phyloP scores from a whole-genome alignment of 2,113 vertebrate species.

The Pampusana beccarii region DNA sequence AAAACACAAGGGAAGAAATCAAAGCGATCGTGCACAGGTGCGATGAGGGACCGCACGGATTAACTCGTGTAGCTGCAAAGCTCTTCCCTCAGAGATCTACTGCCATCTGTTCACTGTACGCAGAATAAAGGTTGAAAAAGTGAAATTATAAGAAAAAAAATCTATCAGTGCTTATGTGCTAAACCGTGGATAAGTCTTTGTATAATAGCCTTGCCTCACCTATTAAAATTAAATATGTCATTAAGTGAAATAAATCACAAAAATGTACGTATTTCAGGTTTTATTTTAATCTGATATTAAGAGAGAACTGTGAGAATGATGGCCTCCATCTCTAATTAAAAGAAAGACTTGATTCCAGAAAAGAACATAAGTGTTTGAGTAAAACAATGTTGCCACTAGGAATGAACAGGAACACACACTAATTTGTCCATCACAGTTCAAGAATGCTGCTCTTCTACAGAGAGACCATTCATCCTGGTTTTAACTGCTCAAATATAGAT shows the following conservation, averaged over 20 bases:
- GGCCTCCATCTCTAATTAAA: neutral
- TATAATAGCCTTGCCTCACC: neutral
- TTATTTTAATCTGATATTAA: neutral
- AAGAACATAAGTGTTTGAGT: neutral
- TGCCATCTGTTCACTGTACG: neutral
- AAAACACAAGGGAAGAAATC: neutral
- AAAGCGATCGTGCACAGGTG: neutral
- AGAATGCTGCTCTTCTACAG: neutral
- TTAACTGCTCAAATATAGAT: neutral
- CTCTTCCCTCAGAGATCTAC: neutral
- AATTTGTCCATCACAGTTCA: neutral
- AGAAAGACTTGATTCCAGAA: neutral
- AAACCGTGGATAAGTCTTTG: neutral
- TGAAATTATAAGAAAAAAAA: neutral
- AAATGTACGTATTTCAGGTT: neutral
- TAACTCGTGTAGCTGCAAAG: neutral
- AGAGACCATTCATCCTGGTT: neutral
- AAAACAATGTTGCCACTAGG: neutral
- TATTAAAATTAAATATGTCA: neutral
- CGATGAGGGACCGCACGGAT: neutral
- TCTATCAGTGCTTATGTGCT: neutral
- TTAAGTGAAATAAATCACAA: neutral
- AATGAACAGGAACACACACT: neutral
- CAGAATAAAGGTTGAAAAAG: neutral
- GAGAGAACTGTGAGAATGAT: neutral